Base-by-base conservation (phyloP, 2,888 invertebrate genomes). In the Stomorhina lunata region DNA sequence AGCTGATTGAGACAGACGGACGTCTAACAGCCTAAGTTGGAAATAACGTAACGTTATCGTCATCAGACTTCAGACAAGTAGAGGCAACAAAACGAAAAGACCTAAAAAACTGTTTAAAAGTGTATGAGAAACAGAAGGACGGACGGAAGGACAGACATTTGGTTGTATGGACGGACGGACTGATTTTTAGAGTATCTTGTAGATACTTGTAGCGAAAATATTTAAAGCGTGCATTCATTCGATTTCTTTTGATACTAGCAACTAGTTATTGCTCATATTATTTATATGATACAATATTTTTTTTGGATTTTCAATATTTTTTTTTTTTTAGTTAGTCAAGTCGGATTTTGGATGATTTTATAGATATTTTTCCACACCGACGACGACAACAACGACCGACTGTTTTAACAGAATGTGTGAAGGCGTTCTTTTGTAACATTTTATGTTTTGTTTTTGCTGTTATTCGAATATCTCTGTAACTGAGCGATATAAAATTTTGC, bases 351-450 rank as follows among this genome's bases (percentile, higher is more conserved):
- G 12, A 50, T 40, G 66, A 48, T 50, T n/a, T 20, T 40, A n/a
- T n/a, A n/a, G n/a, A n/a, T n/a, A n/a, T 73, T 45, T 61, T 25
- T 22, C 63, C 37, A 80, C 43, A 66, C 61, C 61, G 61, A 73
- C 65, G 50, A 68, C 57, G 53, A 12, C 59, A 22, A 25, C 48
- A 27, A 50, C 12, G 20, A 50, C 50, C 10, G 22, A 50, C 50
- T 20, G 25, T 32, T 0, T 34, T 27, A 53, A 27, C 37, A 71
- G 68, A 78, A 82, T 75, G 63, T 82, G 81, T 65, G 81, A 69
- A 82, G 81, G 81, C 78, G 78, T 78, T 57, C 68, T 78, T 69
- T 78, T 69, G 55, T 69, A 69, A 69, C 63, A 65, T 48, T 78
- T 71, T 48, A n/a, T 57, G 63, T 40, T 57, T 55, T 48, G 10